Evolutionary conservation across 2,888 invertebrate genomes (phyloP).

Genomic region (Mechanitis messenoides): DNA sequence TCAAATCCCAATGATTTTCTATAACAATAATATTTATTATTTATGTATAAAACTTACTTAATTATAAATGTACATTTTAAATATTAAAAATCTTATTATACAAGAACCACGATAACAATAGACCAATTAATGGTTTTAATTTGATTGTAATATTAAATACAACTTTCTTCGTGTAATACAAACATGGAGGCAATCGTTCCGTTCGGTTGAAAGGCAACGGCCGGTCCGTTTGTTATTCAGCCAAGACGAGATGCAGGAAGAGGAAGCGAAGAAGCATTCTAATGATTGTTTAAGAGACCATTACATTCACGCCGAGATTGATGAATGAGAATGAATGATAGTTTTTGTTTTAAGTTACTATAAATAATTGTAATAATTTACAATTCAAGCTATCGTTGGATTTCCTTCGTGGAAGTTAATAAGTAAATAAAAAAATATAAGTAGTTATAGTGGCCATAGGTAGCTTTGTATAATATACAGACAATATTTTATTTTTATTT

Average conservation of each 20-base stretch:
- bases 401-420: too few species aligned
- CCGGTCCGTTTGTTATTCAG: conserved; percentile 48
- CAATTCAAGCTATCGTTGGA: background rate
- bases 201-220: conserved; percentile 48
- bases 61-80: too few species aligned
- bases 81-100: too few species aligned
- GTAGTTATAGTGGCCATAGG: too few species aligned
- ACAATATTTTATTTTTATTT: too few species aligned
- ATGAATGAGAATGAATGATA: background rate
- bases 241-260: conserved; percentile 44
- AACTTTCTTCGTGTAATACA: conserved; percentile 16
- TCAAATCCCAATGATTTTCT: too few species aligned
- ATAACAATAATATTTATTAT: too few species aligned
- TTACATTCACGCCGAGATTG: background rate
- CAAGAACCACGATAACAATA: too few species aligned
- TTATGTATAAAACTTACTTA: too few species aligned
- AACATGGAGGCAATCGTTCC: conserved; percentile 41
- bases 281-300: conserved; percentile 33
- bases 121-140: too few species aligned
- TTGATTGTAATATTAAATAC: conserved; percentile 14
- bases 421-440: too few species aligned
- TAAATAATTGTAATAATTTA: background rate
- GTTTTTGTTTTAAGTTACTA: background rate
- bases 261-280: conserved; percentile 47
- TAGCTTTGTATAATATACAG: too few species aligned